Base-by-base conservation (phyloP, 2,797 vertebrate genomes). In the Poecilia gillii region DNA sequence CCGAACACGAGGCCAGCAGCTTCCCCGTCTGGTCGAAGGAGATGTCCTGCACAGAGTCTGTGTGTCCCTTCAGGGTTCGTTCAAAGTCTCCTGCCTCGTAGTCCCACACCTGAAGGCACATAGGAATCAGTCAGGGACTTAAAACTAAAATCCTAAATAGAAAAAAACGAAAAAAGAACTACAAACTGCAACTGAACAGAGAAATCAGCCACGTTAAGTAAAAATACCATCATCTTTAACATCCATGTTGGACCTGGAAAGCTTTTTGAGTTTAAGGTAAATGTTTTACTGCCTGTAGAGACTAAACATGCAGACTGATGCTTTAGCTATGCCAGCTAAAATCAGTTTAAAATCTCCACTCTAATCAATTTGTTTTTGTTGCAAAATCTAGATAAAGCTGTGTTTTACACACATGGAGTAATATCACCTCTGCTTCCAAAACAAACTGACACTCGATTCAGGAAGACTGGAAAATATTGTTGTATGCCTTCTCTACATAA, bases 21-120 rank as follows among this genome's bases (percentile, higher is more conserved):
- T 99, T 99, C 94, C 99, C 99, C 87, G 97, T 96, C 93, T 98
- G 98, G 94, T 99, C 99, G 89, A 99, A 99, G 87, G 98, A 99
- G 95, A 99, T 98, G 95, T 99, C 99, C 94, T 99, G 99, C 94
- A 99, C 99, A 78, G 99, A 99, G 96, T 99, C 99, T 90, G 98
- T 99, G 92, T 99, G 98, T 59, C 98, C 99, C 93, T 99, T 99
- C 90, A 99, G 96, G 89, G 99, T 99, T 86, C 99, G 96, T 93
- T 99, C 99, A 91, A 99, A 99, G 94, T 99, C 99, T 81, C 99
- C 99, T 3, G 98, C 97, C 94, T 99, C 99, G 84, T 99, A 99
- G 93, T 99, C 99, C 99, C 98, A 99, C 82, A 99, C 99, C 99
- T 99, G 90, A 91, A 87, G 74, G 5, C 2, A 76, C 20, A 85